Percentiles rank a stretch among this genome's conserved stretches.
phyloP scores from a whole-genome alignment of 2,888 invertebrate species.

The Dasysyrphus tricinctus region DNA sequence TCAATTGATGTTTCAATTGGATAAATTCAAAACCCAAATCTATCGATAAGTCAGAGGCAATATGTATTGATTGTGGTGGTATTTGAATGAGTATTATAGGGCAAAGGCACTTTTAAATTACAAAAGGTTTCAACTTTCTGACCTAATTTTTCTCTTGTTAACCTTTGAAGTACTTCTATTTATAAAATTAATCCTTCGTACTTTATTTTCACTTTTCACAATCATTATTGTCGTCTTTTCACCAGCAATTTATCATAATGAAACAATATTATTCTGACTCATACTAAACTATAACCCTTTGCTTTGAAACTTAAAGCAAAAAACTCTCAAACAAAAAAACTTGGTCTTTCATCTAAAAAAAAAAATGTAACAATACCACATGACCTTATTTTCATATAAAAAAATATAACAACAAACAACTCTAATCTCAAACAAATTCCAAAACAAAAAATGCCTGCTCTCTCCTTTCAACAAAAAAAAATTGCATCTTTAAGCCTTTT shows the following conservation, averaged over 20 bases:
- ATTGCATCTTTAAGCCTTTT: slow-evolving; percentile 37
- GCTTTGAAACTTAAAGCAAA: slow-evolving; percentile 8
- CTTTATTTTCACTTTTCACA: slow-evolving; percentile 11
- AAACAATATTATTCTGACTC: slow-evolving; percentile 20
- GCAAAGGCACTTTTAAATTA: neutral
- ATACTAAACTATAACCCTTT: neutral
- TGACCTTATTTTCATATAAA: slow-evolving; percentile 21
- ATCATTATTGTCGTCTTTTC: slow-evolving; percentile 2
- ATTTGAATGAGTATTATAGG: neutral
- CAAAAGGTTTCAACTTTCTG: neutral
- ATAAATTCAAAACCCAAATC: no score
- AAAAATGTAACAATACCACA: neutral
- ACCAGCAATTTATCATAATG: slow-evolving; percentile 24
- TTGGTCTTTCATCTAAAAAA: slow-evolving; percentile 1
- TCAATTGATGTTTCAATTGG: no score
- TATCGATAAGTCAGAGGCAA: neutral
- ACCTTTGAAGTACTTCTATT: neutral
- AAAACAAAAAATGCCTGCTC: slow-evolving; percentile 27
- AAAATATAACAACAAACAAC: slow-evolving; percentile 3
- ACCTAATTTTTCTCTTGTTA: neutral
- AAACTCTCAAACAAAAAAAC: neutral
- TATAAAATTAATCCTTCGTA: neutral
- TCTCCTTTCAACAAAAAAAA: neutral
- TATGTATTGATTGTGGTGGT: neutral
- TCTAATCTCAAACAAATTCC: slow-evolving; percentile 38